Evolutionary conservation across 2,888 invertebrate species (phyloP).

Genomic region (Nemotelus pantherinus): DNA sequence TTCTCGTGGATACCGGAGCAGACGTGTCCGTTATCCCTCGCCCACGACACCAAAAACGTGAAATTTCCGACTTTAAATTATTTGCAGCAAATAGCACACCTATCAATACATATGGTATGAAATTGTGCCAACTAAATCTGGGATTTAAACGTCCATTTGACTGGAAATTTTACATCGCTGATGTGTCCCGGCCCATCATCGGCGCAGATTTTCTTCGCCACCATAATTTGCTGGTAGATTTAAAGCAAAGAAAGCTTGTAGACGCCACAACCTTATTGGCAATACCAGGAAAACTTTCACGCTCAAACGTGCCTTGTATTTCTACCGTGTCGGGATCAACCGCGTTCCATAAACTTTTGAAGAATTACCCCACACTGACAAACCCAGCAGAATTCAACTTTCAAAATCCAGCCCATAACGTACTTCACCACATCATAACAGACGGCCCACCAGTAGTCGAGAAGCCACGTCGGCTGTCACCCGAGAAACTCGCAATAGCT

Average conservation of each 20-base stretch:
- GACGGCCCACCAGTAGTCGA: not conserved
- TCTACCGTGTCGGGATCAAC: not conserved
- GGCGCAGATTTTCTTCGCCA: not conserved
- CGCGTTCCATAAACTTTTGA: not conserved
- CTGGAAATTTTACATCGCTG: not conserved
- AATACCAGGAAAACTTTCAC: no score
- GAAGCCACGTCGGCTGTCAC: not conserved
- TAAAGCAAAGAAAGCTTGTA: not conserved
- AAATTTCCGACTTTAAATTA: no score
- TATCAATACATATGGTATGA: not conserved
- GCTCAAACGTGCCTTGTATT: no score
- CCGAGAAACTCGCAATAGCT: not conserved
- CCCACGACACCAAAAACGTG: no score
- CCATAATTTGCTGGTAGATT: not conserved
- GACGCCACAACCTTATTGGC: not conserved
- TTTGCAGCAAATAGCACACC: constrained; percentile 2
- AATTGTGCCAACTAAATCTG: not conserved
- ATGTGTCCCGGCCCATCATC: not conserved
- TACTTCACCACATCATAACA: constrained; percentile 2
- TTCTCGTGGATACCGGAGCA: no score
- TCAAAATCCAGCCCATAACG: no score
- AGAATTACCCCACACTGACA: no score
- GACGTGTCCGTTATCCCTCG: no score
- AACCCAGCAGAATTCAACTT: no score
- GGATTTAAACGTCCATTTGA: not conserved